Percentiles rank a stretch among this genome's conserved stretches.
Evolutionary conservation across 2,888 invertebrate genomes (phyloP).

Genomic region (Acanthoscelides obtectus): DNA sequence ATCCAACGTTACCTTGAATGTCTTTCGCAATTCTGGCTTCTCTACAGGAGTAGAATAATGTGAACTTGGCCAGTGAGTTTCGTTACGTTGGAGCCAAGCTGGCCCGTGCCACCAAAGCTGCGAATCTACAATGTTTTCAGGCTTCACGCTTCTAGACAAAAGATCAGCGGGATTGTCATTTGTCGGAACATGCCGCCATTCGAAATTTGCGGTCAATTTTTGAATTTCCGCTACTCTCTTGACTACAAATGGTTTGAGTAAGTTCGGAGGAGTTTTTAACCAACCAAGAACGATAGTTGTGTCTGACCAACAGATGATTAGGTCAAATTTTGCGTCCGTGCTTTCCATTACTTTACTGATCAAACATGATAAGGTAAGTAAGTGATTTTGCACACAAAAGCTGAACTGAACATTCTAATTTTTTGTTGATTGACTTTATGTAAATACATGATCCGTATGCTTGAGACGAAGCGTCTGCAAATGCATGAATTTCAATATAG

Average conservation of each 20-base stretch:
- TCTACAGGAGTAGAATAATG: too few relatives aligned
- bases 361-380: too few relatives aligned
- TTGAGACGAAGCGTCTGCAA: conserved; percentile 1
- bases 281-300: conserved; percentile 9
- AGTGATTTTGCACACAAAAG: conserved; percentile 8
- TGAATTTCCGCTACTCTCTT: conserved; percentile 21
- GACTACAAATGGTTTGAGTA: conserved; percentile 19
- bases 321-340: too few relatives aligned
- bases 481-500: conserved; percentile 6
- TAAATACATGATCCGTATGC: conserved; percentile 8
- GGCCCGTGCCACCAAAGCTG: too few relatives aligned
- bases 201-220: conserved; percentile 5
- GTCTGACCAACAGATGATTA: conserved; percentile 8
- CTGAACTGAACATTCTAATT: background rate
- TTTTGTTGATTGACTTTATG: background rate
- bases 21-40: too few relatives aligned
- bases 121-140: conserved; percentile 1
- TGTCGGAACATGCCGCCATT: conserved; percentile 20
- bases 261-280: conserved; percentile 13
- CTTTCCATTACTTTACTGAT: too few relatives aligned
- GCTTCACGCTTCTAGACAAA: conserved; percentile 14
- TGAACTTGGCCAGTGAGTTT: too few relatives aligned
- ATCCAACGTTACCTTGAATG: too few relatives aligned
- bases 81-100: too few relatives aligned
- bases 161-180: conserved; percentile 21